These are phyloP conservation scores for Heliornis fulica DNA, from an alignment of 2,113 vertebrate species.

Conservation along the genomic window DNA sequence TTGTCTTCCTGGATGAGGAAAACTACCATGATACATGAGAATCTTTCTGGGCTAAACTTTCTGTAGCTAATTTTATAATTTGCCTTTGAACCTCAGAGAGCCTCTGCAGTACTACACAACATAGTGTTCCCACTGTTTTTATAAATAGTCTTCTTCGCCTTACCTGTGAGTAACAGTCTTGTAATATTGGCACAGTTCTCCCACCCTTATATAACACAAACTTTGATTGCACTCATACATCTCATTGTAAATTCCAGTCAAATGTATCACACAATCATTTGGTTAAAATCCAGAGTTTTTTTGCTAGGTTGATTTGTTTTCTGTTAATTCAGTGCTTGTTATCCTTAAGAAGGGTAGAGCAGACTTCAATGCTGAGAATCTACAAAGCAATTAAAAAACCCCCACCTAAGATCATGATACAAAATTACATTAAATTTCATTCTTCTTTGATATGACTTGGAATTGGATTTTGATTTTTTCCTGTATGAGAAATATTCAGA, in stretches of 20 bases:
- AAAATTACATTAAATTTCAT: neutral
- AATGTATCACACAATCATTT: neutral
- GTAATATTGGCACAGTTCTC: neutral
- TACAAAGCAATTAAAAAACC: neutral
- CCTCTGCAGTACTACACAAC: neutral
- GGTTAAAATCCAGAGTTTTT: neutral
- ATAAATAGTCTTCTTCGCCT: neutral
- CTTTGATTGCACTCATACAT: neutral
- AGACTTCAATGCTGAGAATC: neutral
- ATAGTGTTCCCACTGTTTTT: neutral
- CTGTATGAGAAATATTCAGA: neutral
- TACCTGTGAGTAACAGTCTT: neutral
- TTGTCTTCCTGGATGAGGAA: neutral
- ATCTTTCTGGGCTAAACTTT: neutral
- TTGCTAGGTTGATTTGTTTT: neutral
- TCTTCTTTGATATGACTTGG: neutral
- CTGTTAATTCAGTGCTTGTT: neutral
- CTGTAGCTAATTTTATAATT: neutral
- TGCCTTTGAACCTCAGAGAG: neutral
- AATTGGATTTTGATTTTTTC: neutral
- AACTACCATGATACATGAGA: neutral
- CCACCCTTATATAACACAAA: neutral
- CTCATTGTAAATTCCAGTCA: neutral
- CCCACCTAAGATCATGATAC: neutral
- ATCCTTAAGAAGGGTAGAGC: neutral